phyloP scores from a whole-genome alignment of 2,113 vertebrate genomes.

The Martes martes region DNA sequence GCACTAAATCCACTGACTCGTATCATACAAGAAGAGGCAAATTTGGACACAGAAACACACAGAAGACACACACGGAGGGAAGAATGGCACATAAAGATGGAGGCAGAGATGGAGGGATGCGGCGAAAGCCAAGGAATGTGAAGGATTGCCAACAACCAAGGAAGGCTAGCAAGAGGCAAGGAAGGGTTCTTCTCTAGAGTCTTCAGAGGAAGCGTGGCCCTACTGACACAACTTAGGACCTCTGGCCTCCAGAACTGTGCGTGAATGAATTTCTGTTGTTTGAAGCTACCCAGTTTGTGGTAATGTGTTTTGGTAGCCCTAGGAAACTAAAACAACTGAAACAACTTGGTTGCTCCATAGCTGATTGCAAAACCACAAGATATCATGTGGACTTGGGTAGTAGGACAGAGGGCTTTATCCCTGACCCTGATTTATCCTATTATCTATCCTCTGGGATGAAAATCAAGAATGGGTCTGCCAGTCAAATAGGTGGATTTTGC shows the following conservation, averaged over 20 bases:
- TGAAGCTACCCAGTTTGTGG: neutral
- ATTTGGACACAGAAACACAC: neutral
- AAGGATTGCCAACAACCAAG: neutral
- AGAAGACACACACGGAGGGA: neutral
- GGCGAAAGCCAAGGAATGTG: neutral
- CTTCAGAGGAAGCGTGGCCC: neutral
- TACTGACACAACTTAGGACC: neutral
- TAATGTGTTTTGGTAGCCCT: neutral
- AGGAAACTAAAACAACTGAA: neutral
- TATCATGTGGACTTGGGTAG: neutral
- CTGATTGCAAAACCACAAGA: neutral
- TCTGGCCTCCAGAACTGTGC: neutral
- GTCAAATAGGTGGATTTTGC: neutral
- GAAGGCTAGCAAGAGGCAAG: neutral
- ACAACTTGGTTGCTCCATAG: neutral
- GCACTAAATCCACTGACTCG: neutral
- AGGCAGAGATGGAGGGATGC: neutral
- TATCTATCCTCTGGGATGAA: constrained; percentile 17
- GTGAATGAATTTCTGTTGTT: neutral
- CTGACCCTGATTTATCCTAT: constrained; percentile 44
- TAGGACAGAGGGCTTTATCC: neutral
- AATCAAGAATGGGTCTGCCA: neutral
- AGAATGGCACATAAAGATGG: neutral
- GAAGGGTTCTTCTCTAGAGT: neutral
- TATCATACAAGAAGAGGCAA: neutral